Evolutionary conservation across 2,888 invertebrate genomes (phyloP).

Genomic region (Cryptus armator): DNA sequence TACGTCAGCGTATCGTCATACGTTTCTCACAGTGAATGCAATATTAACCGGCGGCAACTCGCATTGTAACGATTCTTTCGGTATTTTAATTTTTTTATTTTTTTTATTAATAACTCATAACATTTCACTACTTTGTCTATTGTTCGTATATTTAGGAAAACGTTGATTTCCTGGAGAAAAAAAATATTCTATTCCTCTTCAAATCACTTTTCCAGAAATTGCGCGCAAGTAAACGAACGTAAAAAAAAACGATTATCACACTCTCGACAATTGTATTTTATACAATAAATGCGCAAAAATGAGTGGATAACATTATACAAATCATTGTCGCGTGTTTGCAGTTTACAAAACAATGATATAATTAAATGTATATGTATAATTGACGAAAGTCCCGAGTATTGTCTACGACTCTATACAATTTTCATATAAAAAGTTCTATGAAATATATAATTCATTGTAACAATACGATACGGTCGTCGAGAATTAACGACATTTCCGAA

Average conservation of each 20-base stretch:
- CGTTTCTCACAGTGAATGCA: too few species aligned
- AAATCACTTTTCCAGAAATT: too few species aligned
- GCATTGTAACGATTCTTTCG: too few species aligned
- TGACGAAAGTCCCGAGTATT: not conserved
- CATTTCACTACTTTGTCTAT: too few species aligned
- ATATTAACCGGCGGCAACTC: too few species aligned
- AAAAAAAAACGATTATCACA: not conserved
- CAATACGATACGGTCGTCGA: not conserved
- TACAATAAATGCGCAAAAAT: not conserved
- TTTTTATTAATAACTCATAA: too few species aligned
- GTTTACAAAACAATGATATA: not conserved
- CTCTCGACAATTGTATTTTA: not conserved
- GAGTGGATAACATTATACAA: not conserved
- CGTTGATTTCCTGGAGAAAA: too few species aligned
- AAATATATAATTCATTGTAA: not conserved
- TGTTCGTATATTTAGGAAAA: too few species aligned
- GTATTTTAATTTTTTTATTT: too few species aligned
- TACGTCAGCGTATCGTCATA: too few species aligned
- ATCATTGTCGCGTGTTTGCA: not conserved
- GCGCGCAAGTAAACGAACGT: not conserved
- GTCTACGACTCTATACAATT: slow-evolving; percentile 11
- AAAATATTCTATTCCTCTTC: too few species aligned
- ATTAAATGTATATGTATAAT: not conserved
- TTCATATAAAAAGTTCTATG: not conserved
- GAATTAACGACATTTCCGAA: not conserved